Base-by-base conservation (phyloP, 1,140 invertebrate genomes). In the Eupristina koningsbergeri region DNA sequence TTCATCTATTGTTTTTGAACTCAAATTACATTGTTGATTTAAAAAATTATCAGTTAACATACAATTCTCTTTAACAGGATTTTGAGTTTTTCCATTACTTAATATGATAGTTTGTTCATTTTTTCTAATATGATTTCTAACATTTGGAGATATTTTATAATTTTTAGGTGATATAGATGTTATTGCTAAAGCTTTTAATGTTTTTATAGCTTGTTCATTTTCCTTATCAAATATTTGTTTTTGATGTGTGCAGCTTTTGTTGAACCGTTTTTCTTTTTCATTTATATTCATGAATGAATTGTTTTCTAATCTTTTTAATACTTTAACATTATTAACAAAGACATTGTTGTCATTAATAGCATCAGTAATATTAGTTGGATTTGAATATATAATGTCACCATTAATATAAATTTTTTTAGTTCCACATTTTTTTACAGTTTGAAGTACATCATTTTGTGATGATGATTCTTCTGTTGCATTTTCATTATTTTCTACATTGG, bases 151-250 rank as follows among this genome's bases (percentile, higher is more conserved):
- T 63, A 41, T 81, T 47, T 78, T 69, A 67, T 69, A 50, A 76
- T 63, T 50, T 26, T 19, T 17, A 22, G 31, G 31, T 58, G 45
- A 26, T n/a, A 58, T 50, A 41, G 36, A 71, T 53, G 41, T 50
- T 29, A 39, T 19, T 76, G 79, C 19, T 36, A 90, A 58, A 41
- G 89, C 78, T 53, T 64, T 41, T 1, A 75, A 31, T 9, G 87
- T 91, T 84, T 88, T 89, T 80, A 86, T 71, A 0, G 86, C 80
- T 0, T 89, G 36, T 41, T 90, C 87, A 36, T 87, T 86, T 31
- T 86, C 73, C 26, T 76, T 75, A n/a, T 90, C 81, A 76, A 90
- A 90, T 22, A 89, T 87, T 77, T 88, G 69, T 74, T 87, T 89
- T 26, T 90, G 84, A 13, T 67, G 45, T 61, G 86, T 80, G 71